Evolutionary conservation across 2,888 invertebrate genomes (phyloP).

Genomic region (Dasysyrphus tricinctus): DNA sequence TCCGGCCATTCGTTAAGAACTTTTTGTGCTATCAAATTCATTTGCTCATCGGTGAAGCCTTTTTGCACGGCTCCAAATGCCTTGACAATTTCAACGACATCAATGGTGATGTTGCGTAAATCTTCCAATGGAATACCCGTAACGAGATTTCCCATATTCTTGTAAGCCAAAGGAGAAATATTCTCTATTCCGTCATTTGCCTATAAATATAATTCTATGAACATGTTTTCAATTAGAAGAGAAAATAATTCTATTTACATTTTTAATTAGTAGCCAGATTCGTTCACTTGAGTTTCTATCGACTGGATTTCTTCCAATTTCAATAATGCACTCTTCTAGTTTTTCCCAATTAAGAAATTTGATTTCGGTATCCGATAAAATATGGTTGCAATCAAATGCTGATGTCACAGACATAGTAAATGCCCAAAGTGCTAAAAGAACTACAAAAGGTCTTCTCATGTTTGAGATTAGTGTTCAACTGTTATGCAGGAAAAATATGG

Average conservation of each 20-base stretch:
- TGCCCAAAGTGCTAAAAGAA: neutral
- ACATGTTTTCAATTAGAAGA: neutral
- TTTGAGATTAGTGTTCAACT: neutral
- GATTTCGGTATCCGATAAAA: slow-evolving; percentile 68
- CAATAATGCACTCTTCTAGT: slow-evolving; percentile 76
- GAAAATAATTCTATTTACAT: slow-evolving; percentile 62
- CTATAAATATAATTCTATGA: slow-evolving; percentile 57
- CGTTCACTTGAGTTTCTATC: slow-evolving; percentile 76
- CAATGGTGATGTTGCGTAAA: slow-evolving; percentile 84
- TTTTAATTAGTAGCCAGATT: slow-evolving; percentile 78
- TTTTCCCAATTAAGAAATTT: slow-evolving; percentile 76
- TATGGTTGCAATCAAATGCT: slow-evolving; percentile 74
- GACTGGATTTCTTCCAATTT: slow-evolving; percentile 75
- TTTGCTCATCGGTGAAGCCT: slow-evolving; percentile 78
- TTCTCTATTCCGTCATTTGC: slow-evolving; percentile 77
- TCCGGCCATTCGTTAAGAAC: slow-evolving; percentile 84
- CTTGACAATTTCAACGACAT: slow-evolving; percentile 84
- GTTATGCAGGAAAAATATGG: neutral
- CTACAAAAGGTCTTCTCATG: slow-evolving; percentile 19
- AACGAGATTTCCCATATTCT: slow-evolving; percentile 77
- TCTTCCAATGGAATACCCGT: slow-evolving; percentile 84
- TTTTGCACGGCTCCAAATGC: slow-evolving; percentile 85
- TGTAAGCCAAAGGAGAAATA: slow-evolving; percentile 76
- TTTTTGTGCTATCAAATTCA: slow-evolving; percentile 84
- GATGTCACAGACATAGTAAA: neutral